Base-by-base conservation (phyloP, 2,888 invertebrate species). In the Volucella bombylans region DNA sequence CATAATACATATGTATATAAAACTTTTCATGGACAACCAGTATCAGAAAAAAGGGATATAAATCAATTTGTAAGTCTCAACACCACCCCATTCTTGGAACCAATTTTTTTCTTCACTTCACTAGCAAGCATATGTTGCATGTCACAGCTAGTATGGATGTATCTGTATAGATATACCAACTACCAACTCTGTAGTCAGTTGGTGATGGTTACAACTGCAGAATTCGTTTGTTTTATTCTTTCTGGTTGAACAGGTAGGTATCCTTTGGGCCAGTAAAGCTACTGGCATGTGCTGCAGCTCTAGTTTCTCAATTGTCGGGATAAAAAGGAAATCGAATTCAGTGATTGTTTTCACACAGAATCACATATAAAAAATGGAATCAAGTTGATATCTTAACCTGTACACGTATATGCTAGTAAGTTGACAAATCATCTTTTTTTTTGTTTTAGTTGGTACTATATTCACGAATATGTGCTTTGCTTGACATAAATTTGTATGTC, bases 91-190 rank as follows among this genome's bases (percentile, higher is more conserved):
- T 1, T 45, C 23, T 15, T 55, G 54, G 9, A 15, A 23, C 31
- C 15, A 18, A 4, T 14, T 41, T 57, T 11, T 59, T 62, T 4
- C 31, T 6, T 65, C 45, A 38, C 38, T 64, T 4, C 39, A 52
- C 41, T 52, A 45, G 55, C 39, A 47, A 54, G 50, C 80, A 73
- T 80, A 68, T 80, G 80, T 80, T 80, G 80, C 73, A 73, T 67
- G 57, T 65, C 72, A 61, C 11, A 47, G 54, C 54, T 52, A 43
- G 1, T 6, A 15, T 43, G 43, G 45, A 31, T 15, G 31, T 12
- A 43, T 18, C n/a, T 41, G 12, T n/a, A 15, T 69, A 4, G 18
- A 49, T 6, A 15, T 14, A 57, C 55, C 43, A 15, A 52, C 15
- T 31, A 57, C 55, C 43, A 31, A 52, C 39, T 3, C 8, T 38